Base-by-base conservation (phyloP, 2,888 invertebrate genomes). In the Scaptomyza parva region DNA sequence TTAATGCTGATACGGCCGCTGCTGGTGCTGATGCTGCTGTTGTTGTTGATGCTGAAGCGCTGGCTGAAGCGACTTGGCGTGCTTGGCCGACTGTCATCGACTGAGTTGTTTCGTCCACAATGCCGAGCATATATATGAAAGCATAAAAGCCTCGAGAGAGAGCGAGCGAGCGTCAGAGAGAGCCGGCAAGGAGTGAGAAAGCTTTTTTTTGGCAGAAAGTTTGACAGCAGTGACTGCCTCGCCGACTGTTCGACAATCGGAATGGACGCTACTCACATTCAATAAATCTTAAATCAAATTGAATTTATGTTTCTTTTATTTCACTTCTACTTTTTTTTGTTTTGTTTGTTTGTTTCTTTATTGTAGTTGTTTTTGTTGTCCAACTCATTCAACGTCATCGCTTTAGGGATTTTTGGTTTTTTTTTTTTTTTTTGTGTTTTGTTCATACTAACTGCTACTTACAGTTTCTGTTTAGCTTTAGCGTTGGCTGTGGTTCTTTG, bases 11-110 rank as follows among this genome's bases (percentile, higher is more conserved):
- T 30, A n/a, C 14, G 41, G 44, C 26, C 54, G 44, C 41, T 50
- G n/a, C n/a, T n/a, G n/a, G n/a, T n/a, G n/a, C n/a, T n/a, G n/a
- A n/a, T 52, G 64, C 47, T 44, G 52, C 45, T 33, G 45, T 51
- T 52, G 44, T 12, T 12, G 39, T 33, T 73, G 43, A 35, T 59
- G 59, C 53, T 60, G 63, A 72, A 70, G 71, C 70, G 63, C 35
- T 63, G 51, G 54, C 71, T 68, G 48, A 84, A 78, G 73, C 76
- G 78, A 86, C 86, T 80, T 70, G 59, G 58, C 66, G 84, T 85
- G 88, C 89, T 88, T 87, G 91, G 91, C 90, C 91, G 91, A 92
- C 91, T 85, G 88, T 78, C 82, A 91, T 91, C 91, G 91, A 91
- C 91, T 91, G 88, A 89, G 54, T 51, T 48, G 51, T 22, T 50